Percentiles rank a stretch among this genome's conserved stretches.
Evolutionary conservation across 1,140 invertebrate species (phyloP).

Genomic region (Drosophila murphyi): DNA sequence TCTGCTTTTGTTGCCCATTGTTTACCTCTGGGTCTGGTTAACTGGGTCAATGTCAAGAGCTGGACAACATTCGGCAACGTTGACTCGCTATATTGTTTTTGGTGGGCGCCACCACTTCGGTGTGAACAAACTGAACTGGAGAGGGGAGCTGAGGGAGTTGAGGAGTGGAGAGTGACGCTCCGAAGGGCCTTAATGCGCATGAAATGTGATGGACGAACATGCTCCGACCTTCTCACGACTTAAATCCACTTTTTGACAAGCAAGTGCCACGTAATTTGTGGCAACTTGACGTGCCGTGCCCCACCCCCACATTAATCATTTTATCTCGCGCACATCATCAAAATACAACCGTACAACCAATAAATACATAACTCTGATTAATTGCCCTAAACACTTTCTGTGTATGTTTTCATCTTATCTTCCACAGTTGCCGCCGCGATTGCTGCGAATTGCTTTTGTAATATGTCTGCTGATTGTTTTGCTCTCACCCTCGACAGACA

Average conservation of each 20-base stretch:
- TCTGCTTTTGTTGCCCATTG: constrained; percentile 7
- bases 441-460: constrained; percentile 85
- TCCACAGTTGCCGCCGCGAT: constrained; percentile 86
- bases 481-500: constrained; percentile 86
- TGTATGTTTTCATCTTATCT: constrained; percentile 29
- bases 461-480: constrained; percentile 85
- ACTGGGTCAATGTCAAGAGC: constrained; percentile 75
- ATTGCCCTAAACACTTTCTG: constrained; percentile 31
- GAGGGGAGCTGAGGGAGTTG: constrained; percentile 1
- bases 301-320: constrained; percentile 60
- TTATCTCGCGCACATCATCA: constrained; percentile 56
- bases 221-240: constrained; percentile 27
- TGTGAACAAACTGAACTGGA: constrained; percentile 46
- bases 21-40: constrained; percentile 36
- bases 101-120: constrained; percentile 37
- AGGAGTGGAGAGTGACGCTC: constrained; percentile 30
- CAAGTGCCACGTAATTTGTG: constrained; percentile 73
- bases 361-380: constrained; percentile 47
- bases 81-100: constrained; percentile 33
- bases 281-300: constrained; percentile 68
- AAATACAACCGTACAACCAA: constrained; percentile 25
- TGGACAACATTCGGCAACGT: constrained; percentile 30
- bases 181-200: constrained; percentile 35
- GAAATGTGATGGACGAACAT: constrained; percentile 2
- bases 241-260: constrained; percentile 39